Evolutionary conservation across 1,140 invertebrate species (phyloP).

Genomic region (Pseudachorutes palmiensis): DNA sequence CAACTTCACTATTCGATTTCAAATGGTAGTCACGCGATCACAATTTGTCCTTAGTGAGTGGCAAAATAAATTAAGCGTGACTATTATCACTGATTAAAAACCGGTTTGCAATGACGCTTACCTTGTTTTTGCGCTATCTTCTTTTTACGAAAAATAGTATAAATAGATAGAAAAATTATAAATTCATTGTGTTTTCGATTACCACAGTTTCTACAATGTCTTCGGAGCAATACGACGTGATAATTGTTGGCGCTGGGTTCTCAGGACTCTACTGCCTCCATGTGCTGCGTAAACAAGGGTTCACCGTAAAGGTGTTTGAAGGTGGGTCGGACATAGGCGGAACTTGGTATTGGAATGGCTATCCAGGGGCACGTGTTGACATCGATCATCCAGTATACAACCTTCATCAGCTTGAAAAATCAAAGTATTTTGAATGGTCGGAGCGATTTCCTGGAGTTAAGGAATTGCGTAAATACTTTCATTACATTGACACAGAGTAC

Average conservation of each 20-base stretch:
- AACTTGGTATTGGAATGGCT: conserved; percentile 18
- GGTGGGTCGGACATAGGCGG: conserved; percentile 7
- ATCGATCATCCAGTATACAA: conserved; percentile 1
- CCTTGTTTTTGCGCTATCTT: too few relatives aligned
- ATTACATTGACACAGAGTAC: not conserved
- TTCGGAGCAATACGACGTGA: not conserved
- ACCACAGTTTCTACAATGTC: too few relatives aligned
- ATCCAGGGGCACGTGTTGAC: conserved; percentile 20
- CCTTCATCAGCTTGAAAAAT: not conserved
- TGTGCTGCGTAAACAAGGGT: conserved; percentile 3
- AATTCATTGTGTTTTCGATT: too few relatives aligned
- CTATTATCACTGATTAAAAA: too few relatives aligned
- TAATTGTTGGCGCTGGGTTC: conserved; percentile 17
- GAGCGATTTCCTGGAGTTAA: conserved; percentile 12
- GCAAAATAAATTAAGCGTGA: too few relatives aligned
- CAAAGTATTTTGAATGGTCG: conserved; percentile 7
- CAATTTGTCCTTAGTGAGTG: too few relatives aligned
- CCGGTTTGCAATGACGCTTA: too few relatives aligned
- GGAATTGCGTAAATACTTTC: conserved; percentile 8
- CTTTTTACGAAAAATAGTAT: too few relatives aligned
- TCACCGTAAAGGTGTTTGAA: conserved; percentile 15
- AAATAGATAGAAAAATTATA: too few relatives aligned
- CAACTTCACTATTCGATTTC: too few relatives aligned
- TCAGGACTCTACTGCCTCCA: conserved; percentile 1
- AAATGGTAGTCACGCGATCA: too few relatives aligned